Conservation (phyloP, 1,140 invertebrate genomes). For the Neodiprion pinetum region DNA sequence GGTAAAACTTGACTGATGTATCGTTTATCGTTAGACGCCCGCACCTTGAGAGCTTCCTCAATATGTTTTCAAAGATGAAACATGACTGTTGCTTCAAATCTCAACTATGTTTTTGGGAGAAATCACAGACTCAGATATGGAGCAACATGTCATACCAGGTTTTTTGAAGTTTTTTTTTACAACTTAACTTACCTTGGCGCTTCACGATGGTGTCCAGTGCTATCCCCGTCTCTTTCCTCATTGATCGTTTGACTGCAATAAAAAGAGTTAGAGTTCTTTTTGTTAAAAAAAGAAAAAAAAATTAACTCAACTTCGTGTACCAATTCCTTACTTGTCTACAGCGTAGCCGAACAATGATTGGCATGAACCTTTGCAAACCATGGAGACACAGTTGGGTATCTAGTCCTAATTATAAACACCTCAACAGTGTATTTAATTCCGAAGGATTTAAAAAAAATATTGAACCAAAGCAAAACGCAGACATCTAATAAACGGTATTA, state of each 20-base stretch:
- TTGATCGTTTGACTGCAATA: constrained; percentile 71
- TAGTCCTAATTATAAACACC: not conserved
- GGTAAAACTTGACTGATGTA: too few relatives aligned
- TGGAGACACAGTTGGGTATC: too few relatives aligned
- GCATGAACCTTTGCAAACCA: not conserved
- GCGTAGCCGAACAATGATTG: not conserved
- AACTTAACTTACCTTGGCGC: constrained; percentile 60
- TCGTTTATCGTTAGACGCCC: too few relatives aligned
- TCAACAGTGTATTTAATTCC: not conserved
- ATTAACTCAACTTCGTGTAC: not conserved
- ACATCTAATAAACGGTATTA: too few relatives aligned
- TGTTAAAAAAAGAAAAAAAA: constrained; percentile 1
- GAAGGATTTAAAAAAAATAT: too few relatives aligned
- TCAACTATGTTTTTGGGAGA: too few relatives aligned
- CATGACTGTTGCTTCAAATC: too few relatives aligned
- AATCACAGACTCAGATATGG: too few relatives aligned
- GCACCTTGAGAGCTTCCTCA: too few relatives aligned
- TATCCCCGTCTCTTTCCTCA: constrained; percentile 68
- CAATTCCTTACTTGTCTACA: not conserved
- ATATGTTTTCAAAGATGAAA: too few relatives aligned
- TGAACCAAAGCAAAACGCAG: too few relatives aligned
- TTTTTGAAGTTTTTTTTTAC: constrained; percentile 20
- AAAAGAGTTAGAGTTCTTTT: constrained; percentile 25
- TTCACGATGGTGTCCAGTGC: constrained; percentile 63
- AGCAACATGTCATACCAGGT: too few relatives aligned